These are phyloP conservation scores for Crotalus helleri DNA, from an alignment of 2,113 vertebrate genomes.

Conservation along the genomic window DNA sequence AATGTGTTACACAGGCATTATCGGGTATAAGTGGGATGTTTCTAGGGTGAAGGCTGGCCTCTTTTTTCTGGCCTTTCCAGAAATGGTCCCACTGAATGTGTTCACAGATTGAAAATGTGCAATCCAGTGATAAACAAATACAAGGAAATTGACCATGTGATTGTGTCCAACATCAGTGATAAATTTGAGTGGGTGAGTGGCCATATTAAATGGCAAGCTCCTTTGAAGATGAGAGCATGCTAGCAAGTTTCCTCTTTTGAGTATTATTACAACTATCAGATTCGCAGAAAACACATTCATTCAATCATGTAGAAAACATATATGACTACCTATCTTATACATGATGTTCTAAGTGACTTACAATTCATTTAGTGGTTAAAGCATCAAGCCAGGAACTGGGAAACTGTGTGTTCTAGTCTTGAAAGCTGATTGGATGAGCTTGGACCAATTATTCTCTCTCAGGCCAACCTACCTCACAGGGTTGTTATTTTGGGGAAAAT, in stretches of 20 bases:
- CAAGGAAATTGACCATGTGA: not conserved
- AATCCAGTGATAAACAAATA: not conserved
- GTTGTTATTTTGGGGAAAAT: not conserved
- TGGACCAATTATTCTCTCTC: not conserved
- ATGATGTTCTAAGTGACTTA: not conserved
- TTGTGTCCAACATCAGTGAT: not conserved
- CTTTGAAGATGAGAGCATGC: not conserved
- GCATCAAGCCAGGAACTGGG: not conserved
- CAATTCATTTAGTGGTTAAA: not conserved
- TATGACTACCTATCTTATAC: not conserved
- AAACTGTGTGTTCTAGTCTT: not conserved
- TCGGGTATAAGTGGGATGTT: not conserved
- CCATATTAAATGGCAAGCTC: not conserved
- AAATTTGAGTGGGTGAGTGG: not conserved
- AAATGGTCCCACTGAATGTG: too few relatives aligned
- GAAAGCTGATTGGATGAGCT: not conserved
- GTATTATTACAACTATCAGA: not conserved
- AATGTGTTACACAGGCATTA: not conserved
- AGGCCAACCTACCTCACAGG: not conserved
- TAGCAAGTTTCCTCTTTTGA: not conserved
- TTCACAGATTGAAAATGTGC: not conserved
- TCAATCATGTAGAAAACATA: not conserved
- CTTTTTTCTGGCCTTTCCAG: not conserved
- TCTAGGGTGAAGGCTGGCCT: not conserved
- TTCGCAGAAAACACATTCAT: not conserved